Conservation (phyloP, 2,797 vertebrate species). For the Sebastes paucispinis region DNA sequence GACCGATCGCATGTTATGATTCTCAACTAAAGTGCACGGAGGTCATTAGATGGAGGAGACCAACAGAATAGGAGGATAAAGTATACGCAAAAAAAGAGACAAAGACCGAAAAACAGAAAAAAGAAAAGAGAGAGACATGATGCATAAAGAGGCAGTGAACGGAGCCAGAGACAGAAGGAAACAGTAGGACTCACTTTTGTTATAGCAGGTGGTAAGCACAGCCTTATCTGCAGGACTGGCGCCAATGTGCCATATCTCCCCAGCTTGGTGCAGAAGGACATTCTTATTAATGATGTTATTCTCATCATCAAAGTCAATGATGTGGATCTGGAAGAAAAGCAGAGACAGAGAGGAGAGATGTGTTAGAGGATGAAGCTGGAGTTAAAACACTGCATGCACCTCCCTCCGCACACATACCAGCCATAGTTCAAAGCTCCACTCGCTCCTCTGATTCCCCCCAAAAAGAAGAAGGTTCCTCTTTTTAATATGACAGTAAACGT, state of each 20-base stretch:
- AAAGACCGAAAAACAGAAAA: not conserved
- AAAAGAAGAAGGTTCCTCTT: conserved; percentile 35
- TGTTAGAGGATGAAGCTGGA: conserved; percentile 40
- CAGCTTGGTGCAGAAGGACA: conserved; percentile 94
- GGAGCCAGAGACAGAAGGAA: conserved; percentile 50
- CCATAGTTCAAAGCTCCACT: conserved; percentile 61
- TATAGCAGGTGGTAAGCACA: conserved; percentile 95
- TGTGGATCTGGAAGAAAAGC: conserved; percentile 89
- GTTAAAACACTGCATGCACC: conserved; percentile 32
- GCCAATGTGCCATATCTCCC: conserved; percentile 97
- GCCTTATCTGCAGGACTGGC: conserved; percentile 94
- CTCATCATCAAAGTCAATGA: conserved; percentile 99
- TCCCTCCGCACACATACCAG: conserved; percentile 20
- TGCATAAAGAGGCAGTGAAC: conserved; percentile 21
- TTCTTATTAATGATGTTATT: conserved; percentile 99
- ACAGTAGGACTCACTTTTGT: conserved; percentile 89
- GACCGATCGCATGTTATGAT: conserved; percentile 19
- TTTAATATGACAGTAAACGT: conserved; percentile 64
- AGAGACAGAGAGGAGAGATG: conserved; percentile 46
- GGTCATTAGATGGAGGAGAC: not conserved
- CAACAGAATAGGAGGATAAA: not conserved
- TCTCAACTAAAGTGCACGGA: not conserved
- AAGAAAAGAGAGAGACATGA: not conserved
- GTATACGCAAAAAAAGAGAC: not conserved
- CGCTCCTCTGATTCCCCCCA: conserved; percentile 25